These are phyloP conservation scores for Procambarus clarkii DNA, from an alignment of 1,140 invertebrate genomes.

Conservation along the genomic window DNA sequence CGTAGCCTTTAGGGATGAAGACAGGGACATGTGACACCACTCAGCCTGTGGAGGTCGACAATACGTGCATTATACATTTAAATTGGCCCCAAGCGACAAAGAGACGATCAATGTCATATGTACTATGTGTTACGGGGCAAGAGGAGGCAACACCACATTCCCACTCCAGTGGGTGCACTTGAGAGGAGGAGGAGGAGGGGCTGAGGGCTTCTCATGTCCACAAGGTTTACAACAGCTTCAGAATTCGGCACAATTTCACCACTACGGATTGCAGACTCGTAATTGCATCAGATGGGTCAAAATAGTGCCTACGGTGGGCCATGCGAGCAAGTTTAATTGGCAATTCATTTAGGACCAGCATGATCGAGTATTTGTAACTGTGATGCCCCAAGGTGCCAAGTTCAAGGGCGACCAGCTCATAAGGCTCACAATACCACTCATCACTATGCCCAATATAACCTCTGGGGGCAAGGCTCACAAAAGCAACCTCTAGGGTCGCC, in stretches of 20 bases:
- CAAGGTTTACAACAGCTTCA: background rate
- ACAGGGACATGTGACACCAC: too few species aligned
- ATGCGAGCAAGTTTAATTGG: constrained; percentile 45
- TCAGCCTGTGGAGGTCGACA: background rate
- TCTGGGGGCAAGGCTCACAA: too few species aligned
- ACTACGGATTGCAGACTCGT: constrained; percentile 16
- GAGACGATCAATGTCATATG: background rate
- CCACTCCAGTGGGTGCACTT: background rate
- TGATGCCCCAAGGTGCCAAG: too few species aligned
- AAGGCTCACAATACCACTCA: too few species aligned
- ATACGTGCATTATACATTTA: background rate
- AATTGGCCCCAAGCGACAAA: background rate
- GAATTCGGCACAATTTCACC: constrained; percentile 8
- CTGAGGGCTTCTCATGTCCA: background rate
- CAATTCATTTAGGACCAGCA: constrained; percentile 37
- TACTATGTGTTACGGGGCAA: constrained; percentile 8
- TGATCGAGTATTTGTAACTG: constrained; percentile 15
- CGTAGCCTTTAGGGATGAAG: too few species aligned
- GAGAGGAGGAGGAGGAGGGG: too few species aligned
- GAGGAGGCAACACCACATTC: constrained; percentile 5
- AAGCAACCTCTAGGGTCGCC: too few species aligned
- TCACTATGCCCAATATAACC: too few species aligned
- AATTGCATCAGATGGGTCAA: constrained; percentile 52
- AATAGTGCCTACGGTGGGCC: constrained; percentile 40
- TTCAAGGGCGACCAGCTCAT: too few species aligned